Percentiles rank a stretch among this genome's conserved stretches.
Evolutionary conservation across 1,140 invertebrate species (phyloP).

Genomic region (Drosophila pruinosa): DNA sequence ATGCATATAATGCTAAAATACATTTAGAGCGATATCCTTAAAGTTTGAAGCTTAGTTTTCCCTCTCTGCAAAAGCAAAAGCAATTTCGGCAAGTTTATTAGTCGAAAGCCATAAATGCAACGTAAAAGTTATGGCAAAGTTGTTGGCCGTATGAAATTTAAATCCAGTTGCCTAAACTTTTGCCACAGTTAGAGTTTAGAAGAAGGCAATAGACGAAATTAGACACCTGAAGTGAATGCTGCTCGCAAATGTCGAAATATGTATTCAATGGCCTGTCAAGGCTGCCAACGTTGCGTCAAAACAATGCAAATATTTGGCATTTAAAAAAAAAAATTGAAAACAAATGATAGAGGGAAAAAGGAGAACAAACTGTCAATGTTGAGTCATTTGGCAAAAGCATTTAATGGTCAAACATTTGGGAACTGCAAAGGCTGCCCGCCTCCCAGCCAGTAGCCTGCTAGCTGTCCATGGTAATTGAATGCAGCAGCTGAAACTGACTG

Average conservation of each 20-base stretch:
- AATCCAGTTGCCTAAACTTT: conserved; percentile 34
- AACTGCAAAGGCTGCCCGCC: not conserved
- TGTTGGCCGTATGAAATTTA: conserved; percentile 16
- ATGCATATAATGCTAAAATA: too few species aligned
- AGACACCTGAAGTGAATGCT: conserved; percentile 3
- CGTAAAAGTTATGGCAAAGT: conserved; percentile 24
- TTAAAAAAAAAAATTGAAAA: conserved; percentile 11
- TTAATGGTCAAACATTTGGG: conserved; percentile 64
- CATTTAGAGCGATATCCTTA: too few species aligned
- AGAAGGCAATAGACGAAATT: conserved; percentile 9
- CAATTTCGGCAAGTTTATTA: conserved; percentile 31
- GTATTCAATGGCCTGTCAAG: conserved; percentile 33
- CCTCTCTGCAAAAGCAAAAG: not conserved
- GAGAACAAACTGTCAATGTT: conserved; percentile 58
- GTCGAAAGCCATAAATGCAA: conserved; percentile 23
- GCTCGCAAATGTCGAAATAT: not conserved
- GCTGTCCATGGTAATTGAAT: conserved; percentile 58
- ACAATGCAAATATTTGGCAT: conserved; percentile 21
- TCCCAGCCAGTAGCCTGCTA: not conserved
- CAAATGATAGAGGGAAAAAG: too few species aligned
- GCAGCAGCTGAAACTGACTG: conserved; percentile 57
- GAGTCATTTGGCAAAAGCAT: conserved; percentile 56
- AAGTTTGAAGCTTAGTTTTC: not conserved
- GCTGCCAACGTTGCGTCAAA: conserved; percentile 38
- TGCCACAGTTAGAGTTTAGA: not conserved